These are phyloP conservation scores for Rhynchophorus ferrugineus DNA, from an alignment of 1,140 invertebrate species.

Conservation along the genomic window DNA sequence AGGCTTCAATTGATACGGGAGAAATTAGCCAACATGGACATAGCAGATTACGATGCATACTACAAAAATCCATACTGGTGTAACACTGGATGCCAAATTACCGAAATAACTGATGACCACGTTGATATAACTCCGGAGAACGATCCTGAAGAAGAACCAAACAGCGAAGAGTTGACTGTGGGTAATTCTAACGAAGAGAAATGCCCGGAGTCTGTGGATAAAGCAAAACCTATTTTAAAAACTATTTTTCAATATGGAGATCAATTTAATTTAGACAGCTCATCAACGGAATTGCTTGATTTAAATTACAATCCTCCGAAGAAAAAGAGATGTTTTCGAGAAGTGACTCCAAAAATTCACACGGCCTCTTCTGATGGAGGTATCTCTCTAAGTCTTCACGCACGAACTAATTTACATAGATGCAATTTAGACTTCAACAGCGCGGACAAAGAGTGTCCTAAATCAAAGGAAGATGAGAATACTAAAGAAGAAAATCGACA, in stretches of 20 bases:
- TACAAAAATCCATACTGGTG: neutral
- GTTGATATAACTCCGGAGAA: neutral
- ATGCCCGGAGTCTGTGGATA: neutral
- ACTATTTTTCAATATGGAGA: conserved; percentile 1
- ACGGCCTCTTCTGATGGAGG: conserved; percentile 2
- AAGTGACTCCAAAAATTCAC: conserved; percentile 7
- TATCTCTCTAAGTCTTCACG: conserved; percentile 3
- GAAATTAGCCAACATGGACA: conserved; percentile 11
- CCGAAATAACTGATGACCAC: conserved; percentile 8
- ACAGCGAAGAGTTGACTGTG: neutral
- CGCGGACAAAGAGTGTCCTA: too few relatives aligned
- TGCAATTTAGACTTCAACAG: too few relatives aligned
- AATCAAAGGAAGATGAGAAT: too few relatives aligned
- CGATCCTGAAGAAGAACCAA: neutral
- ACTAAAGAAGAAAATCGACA: too few relatives aligned
- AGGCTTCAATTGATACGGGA: conserved; percentile 5
- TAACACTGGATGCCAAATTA: conserved; percentile 1
- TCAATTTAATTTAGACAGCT: neutral
- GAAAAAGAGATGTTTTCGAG: conserved; percentile 7
- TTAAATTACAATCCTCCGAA: conserved; percentile 17
- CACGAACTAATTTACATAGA: conserved; percentile 7
- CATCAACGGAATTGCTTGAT: conserved; percentile 5
- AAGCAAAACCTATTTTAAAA: conserved; percentile 1
- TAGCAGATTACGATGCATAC: conserved; percentile 6
- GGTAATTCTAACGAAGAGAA: neutral